Evolutionary conservation across 2,888 invertebrate species (phyloP).

Genomic region (Sturmia bella): DNA sequence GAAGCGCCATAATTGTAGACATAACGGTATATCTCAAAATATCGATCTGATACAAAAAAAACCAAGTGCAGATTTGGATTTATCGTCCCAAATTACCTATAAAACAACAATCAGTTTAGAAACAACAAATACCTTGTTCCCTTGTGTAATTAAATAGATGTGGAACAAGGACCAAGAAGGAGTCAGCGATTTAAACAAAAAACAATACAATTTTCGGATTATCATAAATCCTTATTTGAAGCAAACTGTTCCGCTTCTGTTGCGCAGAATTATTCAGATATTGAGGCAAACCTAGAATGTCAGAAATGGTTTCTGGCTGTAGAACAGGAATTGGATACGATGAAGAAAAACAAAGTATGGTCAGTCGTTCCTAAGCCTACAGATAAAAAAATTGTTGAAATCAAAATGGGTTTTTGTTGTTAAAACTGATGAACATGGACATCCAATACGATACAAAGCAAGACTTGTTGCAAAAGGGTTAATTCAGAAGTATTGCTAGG

Average conservation of each 20-base stretch:
- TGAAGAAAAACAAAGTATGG: conserved; percentile 17
- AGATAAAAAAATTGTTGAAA: conserved; percentile 6
- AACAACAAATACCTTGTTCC: too few relatives aligned
- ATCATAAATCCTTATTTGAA: conserved; percentile 3
- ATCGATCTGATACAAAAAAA: too few relatives aligned
- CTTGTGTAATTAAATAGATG: too few relatives aligned
- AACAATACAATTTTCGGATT: not conserved
- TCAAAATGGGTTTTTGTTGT: conserved; percentile 5
- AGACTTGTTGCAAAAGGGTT: conserved; percentile 16
- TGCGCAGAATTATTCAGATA: conserved; percentile 8
- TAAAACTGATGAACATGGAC: conserved; percentile 8
- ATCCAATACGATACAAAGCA: conserved; percentile 18
- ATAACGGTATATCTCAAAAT: too few relatives aligned
- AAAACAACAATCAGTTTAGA: too few relatives aligned
- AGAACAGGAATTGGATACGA: conserved; percentile 3
- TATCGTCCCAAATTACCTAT: too few relatives aligned
- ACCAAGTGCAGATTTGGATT: too few relatives aligned
- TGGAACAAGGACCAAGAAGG: too few relatives aligned
- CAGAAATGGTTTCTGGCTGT: conserved; percentile 7
- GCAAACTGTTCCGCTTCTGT: not conserved
- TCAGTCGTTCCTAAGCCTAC: not conserved
- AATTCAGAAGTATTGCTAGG: conserved; percentile 12
- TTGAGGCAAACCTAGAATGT: not conserved
- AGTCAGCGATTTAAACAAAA: not conserved
- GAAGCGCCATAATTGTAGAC: too few relatives aligned